phyloP scores from a whole-genome alignment of 2,888 invertebrate genomes.

The Anoplius nigerrimus region DNA sequence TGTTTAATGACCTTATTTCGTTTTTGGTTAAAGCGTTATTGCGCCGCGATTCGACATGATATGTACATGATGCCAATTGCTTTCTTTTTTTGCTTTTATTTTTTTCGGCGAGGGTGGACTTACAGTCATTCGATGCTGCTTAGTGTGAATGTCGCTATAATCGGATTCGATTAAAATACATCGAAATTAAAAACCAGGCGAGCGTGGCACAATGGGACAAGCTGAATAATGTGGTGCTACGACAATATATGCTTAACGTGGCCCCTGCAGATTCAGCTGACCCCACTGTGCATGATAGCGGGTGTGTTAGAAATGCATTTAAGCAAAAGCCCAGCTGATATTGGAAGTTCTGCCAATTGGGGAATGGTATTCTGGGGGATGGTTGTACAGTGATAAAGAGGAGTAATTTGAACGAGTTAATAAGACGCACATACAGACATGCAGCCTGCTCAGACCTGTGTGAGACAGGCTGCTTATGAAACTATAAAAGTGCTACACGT shows the following conservation, averaged over 20 bases:
- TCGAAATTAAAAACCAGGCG: constrained; percentile 54
- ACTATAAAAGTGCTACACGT: constrained; percentile 15
- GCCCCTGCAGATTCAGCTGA: constrained; percentile 79
- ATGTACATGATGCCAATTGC: constrained; percentile 15
- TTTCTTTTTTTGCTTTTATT: no score
- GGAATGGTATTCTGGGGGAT: constrained; percentile 20
- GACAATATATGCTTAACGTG: constrained; percentile 76
- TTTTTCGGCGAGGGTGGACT: constrained; percentile 14
- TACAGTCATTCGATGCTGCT: constrained; percentile 21
- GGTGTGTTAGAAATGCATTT: constrained; percentile 59
- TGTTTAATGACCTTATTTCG: neutral
- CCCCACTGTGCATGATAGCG: constrained; percentile 65
- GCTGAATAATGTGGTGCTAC: constrained; percentile 87
- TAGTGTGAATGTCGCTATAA: constrained; percentile 12
- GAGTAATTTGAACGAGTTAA: neutral
- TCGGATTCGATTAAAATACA: constrained; percentile 29
- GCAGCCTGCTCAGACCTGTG: constrained; percentile 15
- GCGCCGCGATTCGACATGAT: neutral
- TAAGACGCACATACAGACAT: constrained; percentile 17
- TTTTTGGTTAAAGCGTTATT: neutral
- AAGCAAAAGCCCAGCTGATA: constrained; percentile 55
- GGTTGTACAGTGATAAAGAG: constrained; percentile 7
- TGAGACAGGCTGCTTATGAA: constrained; percentile 20
- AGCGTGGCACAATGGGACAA: constrained; percentile 75
- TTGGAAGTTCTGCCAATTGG: constrained; percentile 30